Evolutionary conservation across 92 coral and sea anemone genomes (phyloP).

Genomic region (Phenganax marumi): DNA sequence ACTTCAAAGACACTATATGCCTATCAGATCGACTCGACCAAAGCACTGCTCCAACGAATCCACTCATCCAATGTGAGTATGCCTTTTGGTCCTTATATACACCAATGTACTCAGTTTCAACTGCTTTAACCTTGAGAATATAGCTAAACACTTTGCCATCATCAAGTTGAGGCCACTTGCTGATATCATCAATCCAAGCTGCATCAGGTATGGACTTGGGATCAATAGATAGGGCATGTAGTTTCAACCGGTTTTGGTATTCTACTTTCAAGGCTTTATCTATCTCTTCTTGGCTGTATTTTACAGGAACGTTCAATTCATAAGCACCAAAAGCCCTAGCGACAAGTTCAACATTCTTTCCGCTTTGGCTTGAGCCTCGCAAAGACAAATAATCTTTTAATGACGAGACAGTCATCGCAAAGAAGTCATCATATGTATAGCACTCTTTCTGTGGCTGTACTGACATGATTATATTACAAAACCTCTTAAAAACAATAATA

Average conservation of each 20-base stretch:
- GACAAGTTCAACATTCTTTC: constrained; percentile 22
- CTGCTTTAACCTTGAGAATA: constrained; percentile 42
- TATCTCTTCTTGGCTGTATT: too few relatives aligned
- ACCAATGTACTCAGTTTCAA: constrained; percentile 44
- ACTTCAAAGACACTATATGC: constrained; percentile 15
- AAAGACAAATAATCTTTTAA: constrained; percentile 29
- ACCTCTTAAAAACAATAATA: background rate
- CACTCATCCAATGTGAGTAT: background rate
- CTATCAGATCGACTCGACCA: constrained; percentile 12
- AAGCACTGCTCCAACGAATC: background rate
- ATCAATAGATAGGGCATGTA: background rate
- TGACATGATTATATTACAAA: constrained; percentile 20
- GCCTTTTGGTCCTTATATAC: too few relatives aligned
- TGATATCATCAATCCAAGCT: constrained; percentile 34
- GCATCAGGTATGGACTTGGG: constrained; percentile 31
- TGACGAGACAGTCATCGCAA: constrained; percentile 7
- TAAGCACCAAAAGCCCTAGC: too few relatives aligned
- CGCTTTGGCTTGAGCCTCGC: constrained; percentile 21
- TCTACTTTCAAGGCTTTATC: constrained; percentile 2
- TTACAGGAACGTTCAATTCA: too few relatives aligned
- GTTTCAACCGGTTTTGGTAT: constrained; percentile 40
- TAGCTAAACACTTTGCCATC: constrained; percentile 43
- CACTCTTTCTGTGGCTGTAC: constrained; percentile 34
- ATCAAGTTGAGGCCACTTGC: constrained; percentile 25
- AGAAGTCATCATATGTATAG: constrained; percentile 28